Base-by-base conservation (phyloP, 2,797 vertebrate genomes). In the Eidolon dupreanum region DNA sequence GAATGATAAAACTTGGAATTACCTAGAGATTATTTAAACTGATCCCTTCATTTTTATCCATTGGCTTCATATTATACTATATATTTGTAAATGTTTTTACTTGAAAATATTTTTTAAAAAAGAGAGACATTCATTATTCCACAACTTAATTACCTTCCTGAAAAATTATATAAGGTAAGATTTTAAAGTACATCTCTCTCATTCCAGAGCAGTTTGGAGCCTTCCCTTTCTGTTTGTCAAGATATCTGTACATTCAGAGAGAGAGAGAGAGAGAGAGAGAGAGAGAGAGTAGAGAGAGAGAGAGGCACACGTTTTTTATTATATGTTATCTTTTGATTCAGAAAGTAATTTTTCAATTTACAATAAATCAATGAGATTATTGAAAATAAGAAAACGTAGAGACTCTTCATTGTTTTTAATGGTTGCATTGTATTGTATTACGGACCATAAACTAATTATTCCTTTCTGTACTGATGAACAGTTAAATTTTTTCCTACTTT, bases 1-100 rank as follows among this genome's bases (percentile, higher is more conserved):
- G 46, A 93, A 95, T 77, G 90, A 66, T 49, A 83, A 95, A 88
- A 77, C 6, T 85, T 92, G 41, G 59, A 63, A 59, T 3, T 33
- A 78, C 55, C 11, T 17, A 43, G 10, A 65, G 8, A 82, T 33
- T 79, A 95, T 83, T 94, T 83, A 89, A 20, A 28, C 43, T 55
- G 12, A 83, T 51, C 5, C 2, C 3, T 78, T 92, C 33, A 51
- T 83, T 96, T 90, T 91, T 77, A 19, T 38, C 8, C 55, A 36
- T 49, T 83, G 36, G 20, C 61, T 79, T 93, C 53, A 68, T 73
- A 49, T 38, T 75, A 38, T 73, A 61, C 5, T 49, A 10, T 49
- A 10, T n/a, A 49, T 53, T 70, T 92, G 2, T 75, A 84, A 94
- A 41, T 90, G 17, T 85, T 94, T 90, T 82, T 75, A 73, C 36